Evolutionary conservation across 2,797 vertebrate species (phyloP).

Genomic region (Cyprinodon diabolis): DNA sequence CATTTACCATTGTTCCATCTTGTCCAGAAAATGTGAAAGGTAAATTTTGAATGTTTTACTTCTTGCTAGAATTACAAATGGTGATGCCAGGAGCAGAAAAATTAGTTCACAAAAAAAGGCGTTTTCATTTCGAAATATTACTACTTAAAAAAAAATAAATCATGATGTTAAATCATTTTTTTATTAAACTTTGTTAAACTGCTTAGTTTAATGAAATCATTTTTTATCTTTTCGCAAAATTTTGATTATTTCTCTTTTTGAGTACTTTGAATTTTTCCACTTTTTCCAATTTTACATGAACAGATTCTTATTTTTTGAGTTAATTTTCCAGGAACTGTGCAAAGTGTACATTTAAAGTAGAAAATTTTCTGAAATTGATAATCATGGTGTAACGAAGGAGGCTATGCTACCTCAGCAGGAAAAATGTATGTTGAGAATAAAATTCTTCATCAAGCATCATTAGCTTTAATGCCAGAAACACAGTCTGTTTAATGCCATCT

Average conservation of each 20-base stretch:
- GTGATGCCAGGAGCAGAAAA: constrained; percentile 2
- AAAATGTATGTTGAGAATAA: constrained; percentile 1
- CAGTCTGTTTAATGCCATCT: constrained; percentile 10
- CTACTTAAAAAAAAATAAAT: too few species aligned
- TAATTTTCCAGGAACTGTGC: not conserved
- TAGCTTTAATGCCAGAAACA: constrained; percentile 6
- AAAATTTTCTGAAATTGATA: not conserved
- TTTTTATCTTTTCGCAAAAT: too few species aligned
- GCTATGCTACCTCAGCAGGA: not conserved
- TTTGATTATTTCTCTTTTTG: too few species aligned
- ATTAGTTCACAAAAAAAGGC: not conserved
- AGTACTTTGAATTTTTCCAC: too few species aligned
- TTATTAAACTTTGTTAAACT: too few species aligned
- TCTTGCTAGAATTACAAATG: constrained; percentile 21
- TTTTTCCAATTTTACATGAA: too few species aligned
- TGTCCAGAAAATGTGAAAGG: not conserved
- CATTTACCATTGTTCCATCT: constrained; percentile 17
- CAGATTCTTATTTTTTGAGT: constrained; percentile 3
- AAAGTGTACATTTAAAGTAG: not conserved
- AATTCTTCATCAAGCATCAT: constrained; percentile 10
- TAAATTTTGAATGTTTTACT: constrained; percentile 10
- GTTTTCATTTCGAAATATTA: too few species aligned
- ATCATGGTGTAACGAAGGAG: not conserved
- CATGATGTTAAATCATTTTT: too few species aligned
- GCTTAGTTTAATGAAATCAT: too few species aligned